Evolutionary conservation across 2,113 vertebrate species (phyloP).

Genomic region (Hippotragus niger): DNA sequence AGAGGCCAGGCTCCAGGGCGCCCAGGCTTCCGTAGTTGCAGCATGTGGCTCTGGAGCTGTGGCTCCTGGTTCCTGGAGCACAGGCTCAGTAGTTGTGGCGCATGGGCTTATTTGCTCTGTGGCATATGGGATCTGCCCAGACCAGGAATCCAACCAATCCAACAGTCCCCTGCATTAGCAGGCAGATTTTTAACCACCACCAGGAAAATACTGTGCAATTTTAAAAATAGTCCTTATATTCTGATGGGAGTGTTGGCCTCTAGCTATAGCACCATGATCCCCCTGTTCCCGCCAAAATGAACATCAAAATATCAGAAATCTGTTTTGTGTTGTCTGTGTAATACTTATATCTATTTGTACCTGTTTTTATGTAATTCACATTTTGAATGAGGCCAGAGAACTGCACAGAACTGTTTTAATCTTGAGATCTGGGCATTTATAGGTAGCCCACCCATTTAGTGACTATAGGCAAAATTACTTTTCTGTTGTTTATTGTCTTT

Average conservation of each 20-base stretch:
- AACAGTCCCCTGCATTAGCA: background rate
- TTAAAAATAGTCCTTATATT: background rate
- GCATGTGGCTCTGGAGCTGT: background rate
- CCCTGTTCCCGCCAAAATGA: background rate
- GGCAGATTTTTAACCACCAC: background rate
- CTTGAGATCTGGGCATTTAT: background rate
- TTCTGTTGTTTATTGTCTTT: slow-evolving; percentile 39
- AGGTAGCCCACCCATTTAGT: background rate
- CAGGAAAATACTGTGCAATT: background rate
- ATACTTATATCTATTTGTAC: background rate
- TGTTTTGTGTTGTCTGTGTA: background rate
- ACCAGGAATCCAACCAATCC: background rate
- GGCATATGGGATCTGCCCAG: background rate
- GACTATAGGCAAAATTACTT: background rate
- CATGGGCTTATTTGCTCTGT: background rate
- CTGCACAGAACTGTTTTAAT: background rate
- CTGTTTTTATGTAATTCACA: slow-evolving; percentile 23
- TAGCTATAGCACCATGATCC: background rate
- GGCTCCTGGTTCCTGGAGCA: background rate
- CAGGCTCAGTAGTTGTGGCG: background rate
- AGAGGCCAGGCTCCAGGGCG: background rate
- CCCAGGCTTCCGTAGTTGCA: background rate
- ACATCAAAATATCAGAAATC: slow-evolving; percentile 19
- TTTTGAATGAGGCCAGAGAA: slow-evolving; percentile 12
- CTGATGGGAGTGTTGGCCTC: background rate